Percentiles rank a stretch among this genome's conserved stretches.
Evolutionary conservation across 2,888 invertebrate species (phyloP).

Genomic region (Hedychridium roseum): DNA sequence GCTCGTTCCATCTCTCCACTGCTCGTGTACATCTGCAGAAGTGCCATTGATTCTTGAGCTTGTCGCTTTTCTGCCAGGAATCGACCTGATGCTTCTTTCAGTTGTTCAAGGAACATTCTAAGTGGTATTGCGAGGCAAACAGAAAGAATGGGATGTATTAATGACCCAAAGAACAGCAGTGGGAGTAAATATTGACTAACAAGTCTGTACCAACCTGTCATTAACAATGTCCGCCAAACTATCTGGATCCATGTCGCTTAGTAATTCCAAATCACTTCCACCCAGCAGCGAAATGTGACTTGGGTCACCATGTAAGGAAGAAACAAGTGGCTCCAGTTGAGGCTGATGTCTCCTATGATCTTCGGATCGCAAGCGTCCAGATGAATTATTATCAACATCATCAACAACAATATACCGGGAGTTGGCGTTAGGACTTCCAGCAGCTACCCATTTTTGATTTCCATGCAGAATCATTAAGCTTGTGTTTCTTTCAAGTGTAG

Average conservation of each 20-base stretch:
- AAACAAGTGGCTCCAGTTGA: conserved; percentile 53
- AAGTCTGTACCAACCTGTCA: conserved; percentile 69
- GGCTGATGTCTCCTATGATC: conserved; percentile 42
- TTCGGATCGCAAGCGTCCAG: conserved; percentile 40
- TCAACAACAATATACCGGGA: conserved; percentile 58
- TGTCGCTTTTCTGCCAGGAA: conserved; percentile 83
- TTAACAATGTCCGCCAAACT: conserved; percentile 83
- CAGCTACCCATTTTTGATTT: conserved; percentile 77
- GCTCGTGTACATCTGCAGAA: conserved; percentile 75
- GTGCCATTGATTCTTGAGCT: conserved; percentile 86
- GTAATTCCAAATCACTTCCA: conserved; percentile 82
- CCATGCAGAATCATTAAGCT: conserved; percentile 82
- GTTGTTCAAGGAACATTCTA: conserved; percentile 77
- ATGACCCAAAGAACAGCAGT: no score
- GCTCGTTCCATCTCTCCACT: conserved; percentile 61
- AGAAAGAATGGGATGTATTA: no score
- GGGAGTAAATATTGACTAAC: not conserved
- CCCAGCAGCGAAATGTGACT: conserved; percentile 86
- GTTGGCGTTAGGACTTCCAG: conserved; percentile 51
- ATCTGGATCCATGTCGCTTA: conserved; percentile 91
- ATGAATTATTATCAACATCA: conserved; percentile 53
- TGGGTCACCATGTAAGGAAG: conserved; percentile 68
- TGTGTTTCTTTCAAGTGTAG: conserved; percentile 87
- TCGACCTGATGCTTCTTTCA: conserved; percentile 85
- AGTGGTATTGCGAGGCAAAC: no score